Evolutionary conservation across 2,113 vertebrate genomes (phyloP).

Genomic region (Anser cygnoides): DNA sequence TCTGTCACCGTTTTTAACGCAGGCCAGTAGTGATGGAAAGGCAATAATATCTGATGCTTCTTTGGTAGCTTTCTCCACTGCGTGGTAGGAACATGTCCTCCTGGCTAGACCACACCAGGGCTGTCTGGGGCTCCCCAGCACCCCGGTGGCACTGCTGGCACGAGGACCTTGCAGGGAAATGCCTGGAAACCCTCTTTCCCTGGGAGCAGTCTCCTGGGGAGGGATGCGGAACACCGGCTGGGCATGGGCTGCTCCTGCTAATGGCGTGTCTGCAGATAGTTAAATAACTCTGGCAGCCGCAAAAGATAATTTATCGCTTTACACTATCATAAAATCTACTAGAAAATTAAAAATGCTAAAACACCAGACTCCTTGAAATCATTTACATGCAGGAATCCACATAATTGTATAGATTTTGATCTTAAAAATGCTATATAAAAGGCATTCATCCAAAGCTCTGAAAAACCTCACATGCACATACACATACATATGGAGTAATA

Average conservation of each 20-base stretch:
- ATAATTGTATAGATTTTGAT: constrained; percentile 69
- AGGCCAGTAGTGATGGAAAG: constrained; percentile 48
- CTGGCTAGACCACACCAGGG: fast-evolving
- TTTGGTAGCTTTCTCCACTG: constrained; percentile 15
- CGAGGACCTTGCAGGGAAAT: background rate
- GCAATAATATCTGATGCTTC: background rate
- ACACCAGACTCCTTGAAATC: constrained; percentile 55
- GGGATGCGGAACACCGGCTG: background rate
- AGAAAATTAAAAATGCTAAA: constrained; percentile 67
- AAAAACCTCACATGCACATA: constrained; percentile 39
- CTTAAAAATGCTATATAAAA: constrained; percentile 54
- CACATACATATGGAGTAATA: constrained; percentile 20
- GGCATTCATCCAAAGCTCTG: constrained; percentile 55
- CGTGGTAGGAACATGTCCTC: background rate
- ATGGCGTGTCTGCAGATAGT: constrained; percentile 32
- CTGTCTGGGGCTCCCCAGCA: fast-evolving
- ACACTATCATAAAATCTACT: constrained; percentile 56
- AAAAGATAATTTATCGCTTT: constrained; percentile 62
- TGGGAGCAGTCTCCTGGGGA: background rate
- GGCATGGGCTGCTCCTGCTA: constrained; percentile 21
- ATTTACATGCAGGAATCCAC: constrained; percentile 69
- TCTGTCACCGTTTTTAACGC: constrained; percentile 53
- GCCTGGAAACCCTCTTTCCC: background rate
- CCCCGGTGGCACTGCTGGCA: fast-evolving
- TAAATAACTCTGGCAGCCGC: constrained; percentile 33